Evolutionary conservation across 2,888 invertebrate genomes (phyloP), one percentile per base, ranked within the genome.

Genomic region (Spilarctia lutea): DNA sequence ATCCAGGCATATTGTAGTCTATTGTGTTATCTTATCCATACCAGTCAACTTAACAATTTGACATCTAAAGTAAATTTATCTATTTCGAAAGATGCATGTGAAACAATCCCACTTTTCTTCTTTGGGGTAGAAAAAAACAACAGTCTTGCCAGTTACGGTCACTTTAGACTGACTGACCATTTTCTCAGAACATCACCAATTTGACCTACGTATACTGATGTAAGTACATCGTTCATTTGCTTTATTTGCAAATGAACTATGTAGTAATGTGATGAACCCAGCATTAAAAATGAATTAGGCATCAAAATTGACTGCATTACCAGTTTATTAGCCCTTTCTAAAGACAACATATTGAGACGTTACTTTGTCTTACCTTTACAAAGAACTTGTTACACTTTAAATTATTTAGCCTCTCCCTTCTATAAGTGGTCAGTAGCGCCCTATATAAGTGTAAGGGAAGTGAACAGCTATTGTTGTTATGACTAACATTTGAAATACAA

Each of bases 401-500:
- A 66, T n/a, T 56, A 27, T 66, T 65, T 71, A 48, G 18, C 20
- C 39, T 66, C 24, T 35, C 24, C 56, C 70, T 39, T 48, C 48
- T n/a, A 16, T 27, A 70, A 63, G 42, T 39, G 39, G 39, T 8
- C 70, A 63, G 24, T 20, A 39, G 27, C 42, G 18, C 30, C 60
- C 11, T 16, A 0, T 33, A 30, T 27, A 66, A 66, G 52, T 66
- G 35, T 8, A 35, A 77, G 71, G 42, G 74, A 75, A 65, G 56
- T 68, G 75, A 73, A 75, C 78, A 39, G 39, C 69, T 74, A 78
- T 78, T 71, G 65, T 24, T 79, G 48, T 76, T 76, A 78, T 30
- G 27, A 27, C 75, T 68, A 72, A n/a, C 60, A 66, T 68, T 76
- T 75, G 18, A n/a, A 52, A 68, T 77, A 81, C 78, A 81, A 79